A percentile compares a stretch with the other conserved stretches of the same genome.
phyloP scores from a whole-genome alignment of 2,113 vertebrate species.

The Chauna torquata region DNA sequence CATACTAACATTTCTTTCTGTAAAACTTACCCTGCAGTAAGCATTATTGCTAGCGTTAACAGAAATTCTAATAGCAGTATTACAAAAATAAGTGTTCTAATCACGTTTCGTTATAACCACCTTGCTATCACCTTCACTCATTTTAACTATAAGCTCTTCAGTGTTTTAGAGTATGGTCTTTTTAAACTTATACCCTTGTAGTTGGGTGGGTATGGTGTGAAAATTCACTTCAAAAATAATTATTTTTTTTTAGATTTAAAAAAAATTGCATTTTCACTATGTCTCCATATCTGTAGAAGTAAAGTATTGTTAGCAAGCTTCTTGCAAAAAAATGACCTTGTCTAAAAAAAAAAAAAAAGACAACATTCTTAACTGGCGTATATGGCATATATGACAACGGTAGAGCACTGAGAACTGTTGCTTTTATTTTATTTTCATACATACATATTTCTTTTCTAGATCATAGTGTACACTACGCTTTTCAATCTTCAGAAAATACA shows the following conservation, averaged over 20 bases:
- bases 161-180: not conserved
- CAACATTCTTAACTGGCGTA: not conserved
- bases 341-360: not conserved
- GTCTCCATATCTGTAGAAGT: not conserved
- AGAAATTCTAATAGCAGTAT: not conserved
- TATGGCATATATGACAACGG: not conserved
- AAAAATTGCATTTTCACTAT: not conserved
- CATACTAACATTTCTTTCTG: not conserved
- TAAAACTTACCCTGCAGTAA: not conserved
- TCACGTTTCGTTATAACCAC: not conserved
- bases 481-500: not conserved
- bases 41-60: not conserved
- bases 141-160: not conserved
- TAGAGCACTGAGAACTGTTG: not conserved
- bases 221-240: not conserved
- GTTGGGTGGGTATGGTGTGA: not conserved
- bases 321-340: not conserved
- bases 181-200: not conserved
- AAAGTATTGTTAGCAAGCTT: not conserved
- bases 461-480: not conserved
- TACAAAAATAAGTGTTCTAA: not conserved
- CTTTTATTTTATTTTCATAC: not conserved
- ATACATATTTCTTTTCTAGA: not conserved
- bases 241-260: not conserved
- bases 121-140: not conserved